These are phyloP conservation scores for Bagarius yarrelli DNA, from an alignment of 2,113 vertebrate genomes.

Conservation along the genomic window DNA sequence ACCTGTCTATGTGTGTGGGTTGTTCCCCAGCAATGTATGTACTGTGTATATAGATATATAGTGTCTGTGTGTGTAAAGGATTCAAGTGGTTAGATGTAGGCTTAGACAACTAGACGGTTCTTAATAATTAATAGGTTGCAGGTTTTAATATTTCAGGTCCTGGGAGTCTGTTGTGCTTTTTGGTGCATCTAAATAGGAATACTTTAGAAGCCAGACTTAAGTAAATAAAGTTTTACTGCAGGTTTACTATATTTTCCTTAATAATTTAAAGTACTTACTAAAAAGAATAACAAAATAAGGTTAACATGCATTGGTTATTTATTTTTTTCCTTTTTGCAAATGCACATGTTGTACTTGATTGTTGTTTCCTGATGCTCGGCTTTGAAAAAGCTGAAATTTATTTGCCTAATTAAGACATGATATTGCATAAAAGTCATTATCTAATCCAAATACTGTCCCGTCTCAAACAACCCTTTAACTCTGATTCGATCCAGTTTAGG, in stretches of 20 bases:
- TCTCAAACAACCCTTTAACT: not conserved
- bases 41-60: not conserved
- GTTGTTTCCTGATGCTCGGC: not conserved
- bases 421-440: not conserved
- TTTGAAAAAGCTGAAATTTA: not conserved
- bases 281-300: not conserved
- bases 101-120: not conserved
- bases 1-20: conserved; percentile 50
- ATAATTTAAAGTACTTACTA: not conserved
- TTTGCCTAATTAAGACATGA: not conserved
- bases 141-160: not conserved
- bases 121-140: not conserved
- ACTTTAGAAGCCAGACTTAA: not conserved
- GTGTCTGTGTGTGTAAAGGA: not conserved
- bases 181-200: conserved; percentile 1
- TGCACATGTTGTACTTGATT: not conserved
- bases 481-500: not conserved
- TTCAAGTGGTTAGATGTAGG: not conserved
- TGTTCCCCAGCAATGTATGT: not conserved
- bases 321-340: not conserved
- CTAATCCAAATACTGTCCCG: not conserved
- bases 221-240: not conserved
- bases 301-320: not conserved
- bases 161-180: not conserved
- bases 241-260: not conserved